Evolutionary conservation across 2,113 vertebrate genomes (phyloP), one percentile per base, ranked within the genome.

Genomic region (Thamnaconus septentrionalis): DNA sequence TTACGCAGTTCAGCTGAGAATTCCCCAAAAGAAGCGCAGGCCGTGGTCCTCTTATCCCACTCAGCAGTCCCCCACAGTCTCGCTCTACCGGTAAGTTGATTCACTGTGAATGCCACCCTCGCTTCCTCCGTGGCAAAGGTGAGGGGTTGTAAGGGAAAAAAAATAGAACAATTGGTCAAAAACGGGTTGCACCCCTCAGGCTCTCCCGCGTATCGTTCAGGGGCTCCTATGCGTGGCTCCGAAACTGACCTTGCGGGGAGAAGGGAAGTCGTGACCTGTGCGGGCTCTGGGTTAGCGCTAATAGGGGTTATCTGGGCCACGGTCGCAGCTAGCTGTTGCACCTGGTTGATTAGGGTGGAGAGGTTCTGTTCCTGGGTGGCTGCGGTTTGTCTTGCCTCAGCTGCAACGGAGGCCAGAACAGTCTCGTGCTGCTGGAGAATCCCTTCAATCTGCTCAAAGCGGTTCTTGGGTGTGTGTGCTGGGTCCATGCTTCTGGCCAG

Each of bases 51-150:
- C 3, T 39, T 11, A 5, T 49, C 46, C 46, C 31, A 59, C 8
- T 60, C 47, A 3, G 39, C 42, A 1, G 43, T 64, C n/a, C 61
- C 61, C 18, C 61, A 64, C 8, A 52, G n/a, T 5, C 49, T 7
- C n/a, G 50, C 60, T n/a, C 60, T 12, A 4, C 47, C 40, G n/a
- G 0, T 60, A 0, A 60, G 59, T 10, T 60, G 47, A 5, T 61
- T 42, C 3, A 61, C n/a, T n/a, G n/a, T 50, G 18, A 51, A 61
- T 6, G 60, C 11, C 6, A 62, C 11, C 11, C 8, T 41, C 0
- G 47, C 59, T n/a, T 18, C 7, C 41, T 51, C 11, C 5, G 59
- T 8, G 39, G 47, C 10, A 8, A 61, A 61, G 11, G 6, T 51
- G 3, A 12, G 18, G 31, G 11, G 31, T 3, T 51, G 47, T 2